A percentile compares a stretch with the other conserved stretches of the same genome.
phyloP scores from a whole-genome alignment of 2,113 vertebrate genomes.

The Ciconia stormi region DNA sequence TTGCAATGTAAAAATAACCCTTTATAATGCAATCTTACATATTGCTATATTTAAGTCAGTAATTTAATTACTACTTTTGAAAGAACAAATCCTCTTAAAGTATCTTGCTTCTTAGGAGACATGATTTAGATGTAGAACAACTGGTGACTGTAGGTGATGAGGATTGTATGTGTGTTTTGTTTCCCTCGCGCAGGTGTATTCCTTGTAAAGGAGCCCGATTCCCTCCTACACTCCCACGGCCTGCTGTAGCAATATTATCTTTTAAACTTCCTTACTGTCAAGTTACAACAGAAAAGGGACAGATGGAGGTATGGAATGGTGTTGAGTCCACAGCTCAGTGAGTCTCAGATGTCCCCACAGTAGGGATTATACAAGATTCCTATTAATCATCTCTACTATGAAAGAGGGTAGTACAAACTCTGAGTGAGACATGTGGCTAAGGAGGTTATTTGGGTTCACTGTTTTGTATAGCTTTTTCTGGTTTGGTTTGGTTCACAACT shows the following conservation, averaged over 20 bases:
- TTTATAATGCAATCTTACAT: not conserved
- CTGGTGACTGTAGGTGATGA: not conserved
- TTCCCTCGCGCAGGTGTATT: constrained; percentile 85
- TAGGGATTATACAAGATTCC: not conserved
- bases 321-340: not conserved
- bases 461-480: not conserved
- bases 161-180: not conserved
- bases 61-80: not conserved
- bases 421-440: not conserved
- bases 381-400: not conserved
- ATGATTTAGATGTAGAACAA: not conserved
- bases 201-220: constrained; percentile 94
- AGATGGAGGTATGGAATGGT: constrained; percentile 89
- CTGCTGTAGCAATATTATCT: constrained; percentile 87
- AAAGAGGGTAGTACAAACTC: not conserved
- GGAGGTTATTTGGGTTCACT: not conserved
- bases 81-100: not conserved
- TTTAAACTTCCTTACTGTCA: constrained; percentile 93
- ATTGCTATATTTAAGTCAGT: not conserved
- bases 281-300: constrained; percentile 90
- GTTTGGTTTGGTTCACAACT: not conserved
- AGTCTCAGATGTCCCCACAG: not conserved
- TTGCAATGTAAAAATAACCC: not conserved
- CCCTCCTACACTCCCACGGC: constrained; percentile 92
- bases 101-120: not conserved